A percentile compares a stretch with the other conserved stretches of the same genome.
These are phyloP conservation scores for Sorex fumeus DNA, from an alignment of 2,113 vertebrate species.

Conservation along the genomic window DNA sequence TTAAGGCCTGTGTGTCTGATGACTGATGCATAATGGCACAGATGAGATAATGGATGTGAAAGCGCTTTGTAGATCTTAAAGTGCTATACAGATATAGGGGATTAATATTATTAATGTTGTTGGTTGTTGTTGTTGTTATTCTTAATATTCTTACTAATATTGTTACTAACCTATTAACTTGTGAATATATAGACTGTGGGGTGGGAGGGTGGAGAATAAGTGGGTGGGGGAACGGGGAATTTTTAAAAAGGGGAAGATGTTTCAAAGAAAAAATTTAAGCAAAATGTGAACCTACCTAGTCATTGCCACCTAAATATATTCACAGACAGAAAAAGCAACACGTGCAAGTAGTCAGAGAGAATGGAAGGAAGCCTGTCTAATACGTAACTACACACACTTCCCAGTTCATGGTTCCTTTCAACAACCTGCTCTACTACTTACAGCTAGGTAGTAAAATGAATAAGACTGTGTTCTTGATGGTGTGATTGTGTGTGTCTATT, in stretches of 20 bases:
- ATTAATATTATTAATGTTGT: slow-evolving; percentile 84
- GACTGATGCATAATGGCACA: slow-evolving; percentile 86
- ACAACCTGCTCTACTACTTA: slow-evolving; percentile 77
- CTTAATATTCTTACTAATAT: slow-evolving; percentile 81
- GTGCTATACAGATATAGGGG: slow-evolving; percentile 83
- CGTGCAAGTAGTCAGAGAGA: slow-evolving; percentile 80
- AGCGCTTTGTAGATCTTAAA: slow-evolving; percentile 83
- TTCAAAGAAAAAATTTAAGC: slow-evolving; percentile 81
- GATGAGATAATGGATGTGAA: slow-evolving; percentile 76
- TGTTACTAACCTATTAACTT: slow-evolving; percentile 84
- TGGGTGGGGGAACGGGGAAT: slow-evolving; percentile 74
- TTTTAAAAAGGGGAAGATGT: slow-evolving; percentile 69
- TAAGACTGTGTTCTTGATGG: slow-evolving; percentile 72
- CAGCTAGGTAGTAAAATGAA: slow-evolving; percentile 78
- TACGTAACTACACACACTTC: slow-evolving; percentile 66
- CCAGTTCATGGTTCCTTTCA: slow-evolving; percentile 78
- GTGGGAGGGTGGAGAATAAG: slow-evolving; percentile 82
- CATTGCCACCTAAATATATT: slow-evolving; percentile 59
- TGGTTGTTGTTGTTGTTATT: slow-evolving; percentile 83
- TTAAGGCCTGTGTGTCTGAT: slow-evolving; percentile 87
- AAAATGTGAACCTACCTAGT: slow-evolving; percentile 77
- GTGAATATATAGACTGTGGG: slow-evolving; percentile 83
- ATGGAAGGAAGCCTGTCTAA: slow-evolving; percentile 71
- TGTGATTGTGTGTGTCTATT: slow-evolving; percentile 75
- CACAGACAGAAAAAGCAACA: slow-evolving; percentile 62